phyloP scores from a whole-genome alignment of 2,797 vertebrate genomes.

The Fundulus diaphanus region DNA sequence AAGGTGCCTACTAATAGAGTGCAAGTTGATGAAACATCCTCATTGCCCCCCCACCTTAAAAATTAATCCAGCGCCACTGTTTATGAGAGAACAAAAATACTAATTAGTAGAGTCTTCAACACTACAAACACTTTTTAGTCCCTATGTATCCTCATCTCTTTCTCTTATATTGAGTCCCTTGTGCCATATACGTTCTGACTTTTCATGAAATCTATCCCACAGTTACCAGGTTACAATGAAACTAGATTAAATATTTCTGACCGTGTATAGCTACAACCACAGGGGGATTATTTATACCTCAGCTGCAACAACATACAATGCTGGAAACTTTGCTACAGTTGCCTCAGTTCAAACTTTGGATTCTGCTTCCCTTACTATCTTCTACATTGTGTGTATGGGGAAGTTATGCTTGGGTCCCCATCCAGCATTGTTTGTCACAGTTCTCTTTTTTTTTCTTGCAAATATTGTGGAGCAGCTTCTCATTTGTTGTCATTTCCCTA shows the following conservation, averaged over 20 bases:
- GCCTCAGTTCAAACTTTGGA: background rate
- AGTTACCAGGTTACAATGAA: background rate
- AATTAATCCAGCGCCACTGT: too few species aligned
- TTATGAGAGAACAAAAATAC: background rate
- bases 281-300: background rate
- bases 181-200: background rate
- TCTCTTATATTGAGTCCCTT: background rate
- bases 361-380: background rate
- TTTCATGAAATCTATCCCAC: background rate
- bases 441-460: background rate
- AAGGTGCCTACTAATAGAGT: too few species aligned
- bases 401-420: background rate
- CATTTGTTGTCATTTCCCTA: background rate
- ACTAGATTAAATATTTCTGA: background rate
- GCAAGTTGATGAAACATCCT: too few species aligned
- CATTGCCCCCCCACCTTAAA: too few species aligned
- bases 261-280: background rate
- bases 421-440: background rate
- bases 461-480: background rate
- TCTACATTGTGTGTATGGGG: background rate
- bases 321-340: background rate
- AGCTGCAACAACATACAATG: background rate
- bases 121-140: background rate
- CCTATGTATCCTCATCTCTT: background rate
- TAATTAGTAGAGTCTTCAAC: background rate